Evolutionary conservation across 2,113 vertebrate species (phyloP), one percentile per base, ranked within the genome.

Genomic region (Mixornis gularis): DNA sequence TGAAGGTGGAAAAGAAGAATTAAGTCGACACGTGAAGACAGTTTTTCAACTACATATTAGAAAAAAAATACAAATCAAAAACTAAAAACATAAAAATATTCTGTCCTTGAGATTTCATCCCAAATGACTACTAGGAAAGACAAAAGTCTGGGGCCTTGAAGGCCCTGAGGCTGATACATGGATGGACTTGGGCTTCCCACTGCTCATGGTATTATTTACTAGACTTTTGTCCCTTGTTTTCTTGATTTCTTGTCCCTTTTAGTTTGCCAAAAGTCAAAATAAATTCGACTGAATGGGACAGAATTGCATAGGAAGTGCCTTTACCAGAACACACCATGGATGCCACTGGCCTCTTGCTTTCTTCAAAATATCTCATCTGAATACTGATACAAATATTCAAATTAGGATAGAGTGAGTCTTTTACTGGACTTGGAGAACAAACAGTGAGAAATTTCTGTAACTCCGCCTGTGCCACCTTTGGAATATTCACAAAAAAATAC

Each of bases 1-100:
- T 97, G 92, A 77, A 80, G 88, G 80, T 70, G 41, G 96, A 79
- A 93, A 90, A 87, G 95, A 92, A 81, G 96, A 96, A 91, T 92
- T 92, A 94, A 81, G 87, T 58, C 48, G 94, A 96, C 91, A 92
- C 58, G 0, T 74, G 95, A 96, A 92, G 94, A 95, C 84, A 72
- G 96, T 79, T 95, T 95, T 88, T 78, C 79, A 92, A 94, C 87
- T 95, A 87, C 46, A 74, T 68, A 79, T 83, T 62, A 91, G 87
- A 18, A 73, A 91, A 94, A 95, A 95, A 92, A 72, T 58, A 79
- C 87, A 88, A 79, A 85, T 92, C 51, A 90, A 90, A 93, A 95
- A 5, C 51, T 89, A 93, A 95, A 96, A 93, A 65, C 85, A 93
- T 64, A 76, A 92, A 84, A 95, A 83, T 58, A 76, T 17, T 87